Evolutionary conservation across 2,888 invertebrate species (phyloP).

Genomic region (Nebria brevicollis): DNA sequence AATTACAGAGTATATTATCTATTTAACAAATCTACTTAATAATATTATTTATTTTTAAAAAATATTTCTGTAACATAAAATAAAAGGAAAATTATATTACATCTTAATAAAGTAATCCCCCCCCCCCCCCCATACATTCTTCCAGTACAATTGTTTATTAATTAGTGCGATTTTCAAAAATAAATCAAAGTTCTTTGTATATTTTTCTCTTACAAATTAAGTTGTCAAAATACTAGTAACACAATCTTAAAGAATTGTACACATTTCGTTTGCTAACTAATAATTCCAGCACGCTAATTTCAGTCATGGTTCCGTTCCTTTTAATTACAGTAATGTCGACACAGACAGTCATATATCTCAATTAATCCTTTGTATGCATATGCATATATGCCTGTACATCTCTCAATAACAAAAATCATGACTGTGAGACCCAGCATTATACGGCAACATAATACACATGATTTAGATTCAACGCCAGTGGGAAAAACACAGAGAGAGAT

Average conservation of each 20-base stretch:
- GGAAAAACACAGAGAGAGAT: neutral
- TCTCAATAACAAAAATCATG: constrained; percentile 19
- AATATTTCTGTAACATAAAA: neutral
- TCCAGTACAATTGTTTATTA: too few relatives aligned
- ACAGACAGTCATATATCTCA: neutral
- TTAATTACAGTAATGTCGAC: neutral
- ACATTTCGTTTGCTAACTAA: neutral
- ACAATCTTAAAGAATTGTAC: neutral
- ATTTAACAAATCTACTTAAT: too few relatives aligned
- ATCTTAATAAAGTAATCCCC: neutral
- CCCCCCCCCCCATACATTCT: neutral
- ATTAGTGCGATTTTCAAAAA: too few relatives aligned
- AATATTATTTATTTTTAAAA: too few relatives aligned
- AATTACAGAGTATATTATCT: too few relatives aligned
- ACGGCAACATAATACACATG: constrained; percentile 24
- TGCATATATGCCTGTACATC: neutral
- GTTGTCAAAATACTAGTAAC: neutral
- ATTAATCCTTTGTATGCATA: constrained; percentile 14
- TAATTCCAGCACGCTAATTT: neutral
- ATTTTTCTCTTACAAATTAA: neutral
- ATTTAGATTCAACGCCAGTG: constrained; percentile 25
- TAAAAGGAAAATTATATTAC: neutral
- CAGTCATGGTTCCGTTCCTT: neutral
- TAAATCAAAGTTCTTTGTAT: constrained; percentile 5
- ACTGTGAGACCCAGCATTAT: constrained; percentile 12